Conservation (phyloP, 2,797 vertebrate genomes). For the Lindbergichthys nudifrons region DNA sequence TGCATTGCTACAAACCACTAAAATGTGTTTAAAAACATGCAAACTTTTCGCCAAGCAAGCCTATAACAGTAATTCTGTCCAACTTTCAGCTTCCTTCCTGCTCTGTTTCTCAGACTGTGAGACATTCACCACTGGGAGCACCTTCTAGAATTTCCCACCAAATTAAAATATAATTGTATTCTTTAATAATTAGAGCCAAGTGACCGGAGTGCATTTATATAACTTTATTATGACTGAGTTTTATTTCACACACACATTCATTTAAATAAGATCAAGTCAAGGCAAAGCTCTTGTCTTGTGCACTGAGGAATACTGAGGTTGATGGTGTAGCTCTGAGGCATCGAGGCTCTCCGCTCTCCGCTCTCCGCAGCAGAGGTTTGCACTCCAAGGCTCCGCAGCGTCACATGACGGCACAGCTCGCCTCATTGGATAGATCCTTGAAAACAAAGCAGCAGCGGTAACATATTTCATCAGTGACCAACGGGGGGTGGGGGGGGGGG, state of each 20-base stretch:
- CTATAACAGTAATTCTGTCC: background rate
- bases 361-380: background rate
- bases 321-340: conserved; percentile 10
- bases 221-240: conserved; percentile 70
- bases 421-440: conserved; percentile 75
- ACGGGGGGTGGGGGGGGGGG: background rate
- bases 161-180: background rate
- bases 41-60: background rate
- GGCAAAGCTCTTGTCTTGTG: no score
- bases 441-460: background rate
- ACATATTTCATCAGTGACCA: background rate
- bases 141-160: background rate
- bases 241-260: conserved; percentile 15
- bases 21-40: background rate
- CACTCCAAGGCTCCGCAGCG: background rate
- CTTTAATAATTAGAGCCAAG: background rate
- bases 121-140: background rate
- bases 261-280: no score
- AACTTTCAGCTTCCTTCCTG: background rate
- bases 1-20: background rate
- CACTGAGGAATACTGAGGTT: conserved; percentile 23
- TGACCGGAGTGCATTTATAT: conserved; percentile 7
- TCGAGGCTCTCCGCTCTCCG: background rate
- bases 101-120: background rate
- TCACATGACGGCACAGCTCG: conserved; percentile 86